Percentiles rank a stretch among this genome's conserved stretches.
These are phyloP conservation scores for Microctenopoma lineatum DNA, from an alignment of 2,797 vertebrate species.

Conservation along the genomic window DNA sequence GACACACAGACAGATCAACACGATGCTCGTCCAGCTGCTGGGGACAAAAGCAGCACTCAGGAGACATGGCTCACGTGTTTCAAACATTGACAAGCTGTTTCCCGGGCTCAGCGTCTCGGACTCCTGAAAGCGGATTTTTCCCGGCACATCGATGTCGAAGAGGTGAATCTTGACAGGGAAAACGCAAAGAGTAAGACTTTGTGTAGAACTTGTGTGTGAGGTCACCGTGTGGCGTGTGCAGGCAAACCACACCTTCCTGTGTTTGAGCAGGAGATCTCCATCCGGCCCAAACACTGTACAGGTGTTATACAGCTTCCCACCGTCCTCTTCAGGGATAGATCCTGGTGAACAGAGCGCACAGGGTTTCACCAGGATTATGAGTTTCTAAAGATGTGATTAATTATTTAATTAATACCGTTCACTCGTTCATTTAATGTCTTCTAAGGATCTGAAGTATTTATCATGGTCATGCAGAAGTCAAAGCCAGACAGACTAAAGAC, in stretches of 20 bases:
- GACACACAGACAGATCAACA: not conserved
- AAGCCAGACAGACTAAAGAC: not conserved
- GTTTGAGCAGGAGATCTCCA: conserved; percentile 89
- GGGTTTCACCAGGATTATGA: too few species aligned
- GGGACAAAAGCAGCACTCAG: too few species aligned
- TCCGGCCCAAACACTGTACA: conserved; percentile 94
- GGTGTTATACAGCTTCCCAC: conserved; percentile 92
- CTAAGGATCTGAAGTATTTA: too few species aligned
- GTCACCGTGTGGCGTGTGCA: not conserved
- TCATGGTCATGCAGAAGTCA: not conserved
- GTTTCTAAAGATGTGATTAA: too few species aligned
- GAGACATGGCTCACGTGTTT: conserved; percentile 87
- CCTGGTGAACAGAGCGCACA: conserved; percentile 77
- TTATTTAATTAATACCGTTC: too few species aligned
- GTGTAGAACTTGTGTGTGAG: not conserved
- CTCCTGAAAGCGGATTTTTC: conserved; percentile 96
- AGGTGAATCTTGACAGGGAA: conserved; percentile 89
- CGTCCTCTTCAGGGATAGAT: conserved; percentile 94
- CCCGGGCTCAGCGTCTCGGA: conserved; percentile 93
- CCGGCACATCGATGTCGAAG: conserved; percentile 95
- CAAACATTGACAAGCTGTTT: conserved; percentile 88
- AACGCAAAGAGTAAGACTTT: not conserved
- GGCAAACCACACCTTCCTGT: conserved; percentile 90
- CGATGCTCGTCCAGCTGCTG: not conserved
- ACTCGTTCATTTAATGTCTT: too few species aligned